These are phyloP conservation scores for Sebastes fasciatus DNA, from an alignment of 2,113 vertebrate species.

Conservation along the genomic window DNA sequence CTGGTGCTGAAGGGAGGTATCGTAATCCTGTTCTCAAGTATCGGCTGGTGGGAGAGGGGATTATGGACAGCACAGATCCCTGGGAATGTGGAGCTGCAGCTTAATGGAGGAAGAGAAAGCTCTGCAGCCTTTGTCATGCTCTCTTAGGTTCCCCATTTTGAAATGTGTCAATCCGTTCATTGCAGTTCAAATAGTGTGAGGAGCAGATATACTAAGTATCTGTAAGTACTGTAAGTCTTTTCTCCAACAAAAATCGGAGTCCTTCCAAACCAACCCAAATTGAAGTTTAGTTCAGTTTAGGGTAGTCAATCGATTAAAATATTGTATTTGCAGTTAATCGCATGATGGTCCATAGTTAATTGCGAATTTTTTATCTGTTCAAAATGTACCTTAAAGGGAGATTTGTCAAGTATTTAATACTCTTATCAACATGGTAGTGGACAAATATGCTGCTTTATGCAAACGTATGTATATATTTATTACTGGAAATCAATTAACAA, in stretches of 20 bases:
- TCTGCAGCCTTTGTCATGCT: conserved; percentile 35
- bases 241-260: background rate
- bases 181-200: conserved; percentile 20
- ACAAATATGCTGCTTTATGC: too few relatives aligned
- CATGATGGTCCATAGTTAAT: too few relatives aligned
- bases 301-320: too few relatives aligned
- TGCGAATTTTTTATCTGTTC: too few relatives aligned
- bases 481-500: too few relatives aligned
- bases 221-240: conserved; percentile 1
- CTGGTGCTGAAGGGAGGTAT: conserved; percentile 50
- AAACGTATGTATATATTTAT: too few relatives aligned
- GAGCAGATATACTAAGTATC: background rate
- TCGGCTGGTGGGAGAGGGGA: conserved; percentile 63
- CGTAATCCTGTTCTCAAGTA: conserved; percentile 66
- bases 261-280: background rate
- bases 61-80: conserved; percentile 63
- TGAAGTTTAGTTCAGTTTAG: background rate
- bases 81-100: conserved; percentile 53
- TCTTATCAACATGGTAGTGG: too few relatives aligned
- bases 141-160: conserved; percentile 22
- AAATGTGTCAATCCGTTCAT: conserved; percentile 19
- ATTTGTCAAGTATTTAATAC: too few relatives aligned
- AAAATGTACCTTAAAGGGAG: too few relatives aligned
- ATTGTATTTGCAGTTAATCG: too few relatives aligned
- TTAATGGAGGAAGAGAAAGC: conserved; percentile 55